Base-by-base conservation (phyloP, 2,888 invertebrate species). In the Biston betularia region DNA sequence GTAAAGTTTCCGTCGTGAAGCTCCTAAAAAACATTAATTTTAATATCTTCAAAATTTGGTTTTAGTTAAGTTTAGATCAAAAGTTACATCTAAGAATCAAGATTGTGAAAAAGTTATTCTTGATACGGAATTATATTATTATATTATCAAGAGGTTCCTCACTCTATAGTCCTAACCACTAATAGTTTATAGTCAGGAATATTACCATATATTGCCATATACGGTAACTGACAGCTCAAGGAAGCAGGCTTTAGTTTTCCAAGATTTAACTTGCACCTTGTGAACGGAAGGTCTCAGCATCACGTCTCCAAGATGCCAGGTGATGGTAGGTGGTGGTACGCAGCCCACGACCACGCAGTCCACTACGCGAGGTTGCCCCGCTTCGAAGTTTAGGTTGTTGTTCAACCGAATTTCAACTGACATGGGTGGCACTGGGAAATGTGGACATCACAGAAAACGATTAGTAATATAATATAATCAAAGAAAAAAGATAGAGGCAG, bases 301-400 rank as follows among this genome's bases (percentile, higher is more conserved):
- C 0, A 68, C 75, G 2, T 80, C 81, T 0, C 89, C 92, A 0
- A 92, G 77, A 12, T 87, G 84, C 93, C 93, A 93, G 1, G 84
- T 87, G 60, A 93, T 75, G 3, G 80, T 73, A 0, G 90, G 93
- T 0, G 90, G 87, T 0, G 91, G 90, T 0, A 88, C 84, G 54
- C 90, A 89, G 0, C 92, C 93, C 1, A 89, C 83, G 0, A 93
- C 89, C 8, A 93, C 86, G 60, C 93, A 93, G 74, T 92, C 93
- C 0, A 92, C 88, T 0, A 92, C 89, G 0, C 92, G 82, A 0
- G 93, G 92, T 52, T 87, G 84, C 0, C 90, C 92, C 0, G 85
- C 87, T 62, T 92, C 93, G 75, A 93, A 91, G 76, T 90, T 82
- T 0, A 76, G 73, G 69, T 91, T 90, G 65, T 90, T 83, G 74